Percentiles rank a stretch among this genome's conserved stretches.
These are phyloP conservation scores for Cheilosia vernalis DNA, from an alignment of 2,888 invertebrate genomes.

Conservation along the genomic window DNA sequence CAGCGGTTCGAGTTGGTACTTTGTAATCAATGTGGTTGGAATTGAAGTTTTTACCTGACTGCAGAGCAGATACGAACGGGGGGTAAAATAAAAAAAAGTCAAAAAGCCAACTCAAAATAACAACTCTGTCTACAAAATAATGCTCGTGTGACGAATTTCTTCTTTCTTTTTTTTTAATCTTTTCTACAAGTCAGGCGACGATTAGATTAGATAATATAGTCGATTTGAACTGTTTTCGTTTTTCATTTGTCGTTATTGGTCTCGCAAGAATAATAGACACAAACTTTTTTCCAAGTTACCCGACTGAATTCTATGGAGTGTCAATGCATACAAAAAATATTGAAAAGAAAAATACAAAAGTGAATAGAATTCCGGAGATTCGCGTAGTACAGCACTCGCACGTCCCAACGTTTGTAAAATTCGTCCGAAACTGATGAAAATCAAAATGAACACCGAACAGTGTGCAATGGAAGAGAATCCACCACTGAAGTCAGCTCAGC, in stretches of 20 bases:
- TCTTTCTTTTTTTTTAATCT: conserved; percentile 32
- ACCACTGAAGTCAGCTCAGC: conserved; percentile 18
- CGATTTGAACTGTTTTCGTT: conserved; percentile 30
- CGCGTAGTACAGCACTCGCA: conserved; percentile 53
- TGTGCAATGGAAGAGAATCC: conserved; percentile 27
- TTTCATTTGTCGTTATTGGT: conserved; percentile 1
- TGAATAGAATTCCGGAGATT: conserved; percentile 56
- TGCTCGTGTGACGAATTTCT: conserved; percentile 22
- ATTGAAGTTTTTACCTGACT: conserved; percentile 7
- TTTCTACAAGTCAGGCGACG: conserved; percentile 17
- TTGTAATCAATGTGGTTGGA: conserved; percentile 2
- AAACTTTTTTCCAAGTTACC: background rate
- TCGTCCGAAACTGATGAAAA: conserved; percentile 73
- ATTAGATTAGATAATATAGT: conserved; percentile 51
- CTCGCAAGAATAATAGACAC: conserved; percentile 7
- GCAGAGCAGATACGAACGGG: conserved; percentile 21
- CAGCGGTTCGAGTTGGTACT: conserved; percentile 1
- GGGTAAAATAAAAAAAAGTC: background rate
- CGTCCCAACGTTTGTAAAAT: conserved; percentile 56
- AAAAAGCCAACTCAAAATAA: conserved; percentile 25
- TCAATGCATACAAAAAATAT: conserved; percentile 6
- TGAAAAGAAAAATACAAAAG: conserved; percentile 38
- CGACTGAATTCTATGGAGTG: background rate
- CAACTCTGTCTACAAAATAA: conserved; percentile 9
- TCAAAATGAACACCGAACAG: conserved; percentile 29